phyloP scores from a whole-genome alignment of 2,797 vertebrate species.

The Megaceryle alcyon region DNA sequence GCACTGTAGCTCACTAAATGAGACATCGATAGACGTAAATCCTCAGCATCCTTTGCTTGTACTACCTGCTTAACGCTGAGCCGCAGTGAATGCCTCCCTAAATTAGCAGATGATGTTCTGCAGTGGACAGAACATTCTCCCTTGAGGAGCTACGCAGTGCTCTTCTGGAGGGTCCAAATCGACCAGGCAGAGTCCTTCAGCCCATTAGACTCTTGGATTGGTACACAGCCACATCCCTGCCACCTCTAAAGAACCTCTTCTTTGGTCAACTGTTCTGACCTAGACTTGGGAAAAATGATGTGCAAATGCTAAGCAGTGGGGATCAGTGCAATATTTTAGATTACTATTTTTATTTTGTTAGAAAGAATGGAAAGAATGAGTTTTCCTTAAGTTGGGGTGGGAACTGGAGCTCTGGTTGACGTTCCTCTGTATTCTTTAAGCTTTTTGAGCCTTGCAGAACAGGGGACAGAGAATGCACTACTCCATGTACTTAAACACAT shows the following conservation, averaged over 20 bases:
- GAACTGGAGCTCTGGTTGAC: not conserved
- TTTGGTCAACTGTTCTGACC: not conserved
- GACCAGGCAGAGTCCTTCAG: not conserved
- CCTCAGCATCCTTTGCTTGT: not conserved
- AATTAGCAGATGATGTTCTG: not conserved
- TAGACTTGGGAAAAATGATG: not conserved
- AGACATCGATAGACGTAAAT: not conserved
- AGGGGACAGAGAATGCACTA: not conserved
- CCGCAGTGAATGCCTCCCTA: not conserved
- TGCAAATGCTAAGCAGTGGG: not conserved
- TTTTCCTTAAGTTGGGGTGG: not conserved
- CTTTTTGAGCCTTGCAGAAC: not conserved
- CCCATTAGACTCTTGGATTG: not conserved
- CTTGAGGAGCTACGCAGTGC: not conserved
- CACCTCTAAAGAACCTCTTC: not conserved
- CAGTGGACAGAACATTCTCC: not conserved
- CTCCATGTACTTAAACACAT: not conserved
- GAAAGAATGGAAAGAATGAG: not conserved
- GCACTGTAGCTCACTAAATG: not conserved
- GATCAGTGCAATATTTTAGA: not conserved
- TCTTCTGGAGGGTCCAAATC: not conserved
- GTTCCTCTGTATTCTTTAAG: not conserved
- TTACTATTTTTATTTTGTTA: not conserved
- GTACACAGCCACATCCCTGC: not conserved
- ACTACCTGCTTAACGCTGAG: not conserved